Percentiles rank a stretch among this genome's conserved stretches.
Conservation (phyloP, 2,888 invertebrate species). For the Platynereis dumerilii region DNA sequence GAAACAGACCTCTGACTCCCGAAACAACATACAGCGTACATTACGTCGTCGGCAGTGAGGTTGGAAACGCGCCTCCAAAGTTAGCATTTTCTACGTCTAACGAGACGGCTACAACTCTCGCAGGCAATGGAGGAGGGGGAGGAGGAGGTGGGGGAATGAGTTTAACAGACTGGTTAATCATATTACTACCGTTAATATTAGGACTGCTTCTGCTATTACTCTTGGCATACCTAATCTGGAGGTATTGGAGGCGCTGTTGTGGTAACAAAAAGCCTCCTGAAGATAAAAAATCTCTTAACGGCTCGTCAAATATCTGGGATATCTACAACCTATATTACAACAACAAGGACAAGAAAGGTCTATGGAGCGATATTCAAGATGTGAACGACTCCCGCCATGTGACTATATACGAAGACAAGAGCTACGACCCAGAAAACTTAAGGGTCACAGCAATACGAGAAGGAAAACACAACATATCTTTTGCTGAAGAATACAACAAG, state of each 20-base stretch:
- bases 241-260: constrained; percentile 36
- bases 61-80: constrained; percentile 14
- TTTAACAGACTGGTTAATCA: background rate
- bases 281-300: constrained; percentile 20
- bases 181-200: background rate
- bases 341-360: constrained; percentile 4
- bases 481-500: constrained; percentile 54
- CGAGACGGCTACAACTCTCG: background rate
- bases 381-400: constrained; percentile 30
- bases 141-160: too few species aligned
- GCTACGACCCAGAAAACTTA: constrained; percentile 29
- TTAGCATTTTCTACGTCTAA: background rate
- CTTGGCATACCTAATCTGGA: constrained; percentile 37
- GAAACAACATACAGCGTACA: constrained; percentile 72
- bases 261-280: constrained; percentile 26
- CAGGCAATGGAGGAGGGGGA: too few species aligned
- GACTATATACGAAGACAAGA: constrained; percentile 22
- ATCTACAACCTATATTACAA: constrained; percentile 28
- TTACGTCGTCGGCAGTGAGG: constrained; percentile 76
- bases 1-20: constrained; percentile 76
- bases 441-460: constrained; percentile 33
- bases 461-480: constrained; percentile 37
- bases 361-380: constrained; percentile 36
- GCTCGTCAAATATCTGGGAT: constrained; percentile 28
- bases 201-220: constrained; percentile 40